Base-by-base conservation (phyloP, 2,797 vertebrate species). In the Eulemur albifrons region DNA sequence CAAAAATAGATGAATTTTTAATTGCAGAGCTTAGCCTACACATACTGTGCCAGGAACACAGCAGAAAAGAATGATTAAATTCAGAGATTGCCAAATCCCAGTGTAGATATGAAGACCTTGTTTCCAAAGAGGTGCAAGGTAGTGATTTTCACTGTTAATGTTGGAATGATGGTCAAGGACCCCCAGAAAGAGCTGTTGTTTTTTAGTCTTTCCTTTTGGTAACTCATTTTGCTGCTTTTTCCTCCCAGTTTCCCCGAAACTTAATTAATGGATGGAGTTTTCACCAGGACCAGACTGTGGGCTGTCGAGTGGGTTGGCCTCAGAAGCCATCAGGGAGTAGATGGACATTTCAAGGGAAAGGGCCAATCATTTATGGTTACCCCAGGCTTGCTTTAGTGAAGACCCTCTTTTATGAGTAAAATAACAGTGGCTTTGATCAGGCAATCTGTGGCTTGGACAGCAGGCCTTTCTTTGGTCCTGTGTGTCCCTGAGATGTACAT, bases 281-380 rank as follows among this genome's bases (percentile, higher is more conserved):
- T 45, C 52, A 80, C 25, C 10, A 70, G 59, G 52, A 85, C 57
- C 12, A 5, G 65, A 40, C 75, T 57, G 25, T 76, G 65, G 90
- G 93, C 88, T 97, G 45, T 96, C 91, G 70, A 94, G 79, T 95
- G 72, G 72, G 59, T 88, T 14, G 38, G 81, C 93, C 90, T 83
- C 77, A 45, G 91, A 84, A 96, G 88, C 86, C 94, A 77, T 80
- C 89, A 52, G 67, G 84, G 94, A 45, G 57, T 40, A 94, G 96
- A 96, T 80, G 50, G 96, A 9, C 83, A 38, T 82, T 35, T 0
- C 83, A 43, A 50, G 27, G 59, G 35, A 69, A 35, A 77, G 40
- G 72, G 17, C 40, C 9, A 32, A 73, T 32, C 5, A 18, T 76
- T 57, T 23, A 11, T 0, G 4, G 54, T 27, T 63, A 10, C 69